Evolutionary conservation across 2,797 vertebrate species (phyloP), one percentile per base, ranked within the genome.

Genomic region (Eupleurogrammus muticus): DNA sequence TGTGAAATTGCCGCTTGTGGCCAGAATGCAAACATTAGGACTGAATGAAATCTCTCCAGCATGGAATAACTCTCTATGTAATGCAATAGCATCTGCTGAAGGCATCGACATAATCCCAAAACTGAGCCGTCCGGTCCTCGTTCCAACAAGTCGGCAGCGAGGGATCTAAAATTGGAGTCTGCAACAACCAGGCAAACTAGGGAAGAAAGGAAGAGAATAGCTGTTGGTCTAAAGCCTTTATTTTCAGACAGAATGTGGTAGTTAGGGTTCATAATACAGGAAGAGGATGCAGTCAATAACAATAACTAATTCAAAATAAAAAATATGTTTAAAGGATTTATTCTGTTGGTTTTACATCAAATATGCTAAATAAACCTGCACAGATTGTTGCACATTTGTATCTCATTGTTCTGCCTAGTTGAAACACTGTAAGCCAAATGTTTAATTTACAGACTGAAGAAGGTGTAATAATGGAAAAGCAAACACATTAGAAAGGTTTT

Each of bases 81-180:
- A 88, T 72, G 75, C 77, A 87, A 87, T 75, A 79, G 75, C 79
- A 77, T 83, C 81, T 82, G 84, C 85, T 78, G 68, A 84, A 85
- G 75, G 87, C 74, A 19, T 81, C 73, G 81, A 87, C 79, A 83
- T 81, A 72, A 87, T 86, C 75, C 76, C 67, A 81, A 73, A 88
- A 81, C 69, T 75, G 77, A 88, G 77, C 84, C 66, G 63, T 78
- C 50, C 55, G 35, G 61, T 70, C 54, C 9, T 69, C 79, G 76
- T 82, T 75, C 80, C 74, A 83, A 84, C 68, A 73, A 79, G 73
- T 81, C 75, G 9, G 28, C 67, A 75, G 82, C 78, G 73, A 73
- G 70, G 23, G 35, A 82, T 80, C 66, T 58, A 34, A 77, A 63
- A 69, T 5, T 3, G 19, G 28, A 75, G 54, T 65, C 11, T 70